phyloP scores from a whole-genome alignment of 2,113 vertebrate species.

The Plecotus auritus region DNA sequence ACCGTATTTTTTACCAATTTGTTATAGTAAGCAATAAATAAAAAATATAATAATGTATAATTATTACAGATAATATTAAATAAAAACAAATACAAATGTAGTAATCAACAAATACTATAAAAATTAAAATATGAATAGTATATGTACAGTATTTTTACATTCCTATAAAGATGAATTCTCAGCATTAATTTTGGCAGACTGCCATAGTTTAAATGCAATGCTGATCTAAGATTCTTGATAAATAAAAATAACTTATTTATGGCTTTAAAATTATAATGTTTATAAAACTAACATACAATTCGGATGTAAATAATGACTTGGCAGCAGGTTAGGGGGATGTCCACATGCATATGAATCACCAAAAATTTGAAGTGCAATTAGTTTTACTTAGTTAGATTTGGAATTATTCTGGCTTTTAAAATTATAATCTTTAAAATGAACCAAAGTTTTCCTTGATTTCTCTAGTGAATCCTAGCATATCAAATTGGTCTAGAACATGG shows the following conservation, averaged over 20 bases:
- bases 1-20: background rate
- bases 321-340: too few species aligned
- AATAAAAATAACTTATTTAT: slow-evolving; percentile 34
- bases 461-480: background rate
- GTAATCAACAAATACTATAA: background rate
- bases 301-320: background rate
- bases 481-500: background rate
- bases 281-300: background rate
- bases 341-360: background rate
- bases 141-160: background rate
- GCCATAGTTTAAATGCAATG: background rate
- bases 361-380: background rate
- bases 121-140: background rate
- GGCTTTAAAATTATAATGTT: background rate
- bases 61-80: slow-evolving; percentile 1
- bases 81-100: background rate
- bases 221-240: slow-evolving; percentile 17
- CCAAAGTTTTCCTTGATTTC: background rate
- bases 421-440: background rate
- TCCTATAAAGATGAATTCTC: background rate
- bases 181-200: background rate
- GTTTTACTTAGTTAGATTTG: background rate
- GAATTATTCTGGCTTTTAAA: slow-evolving; percentile 34
- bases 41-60: background rate
- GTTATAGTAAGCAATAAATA: background rate